Base-by-base conservation (phyloP, 2,113 vertebrate genomes). In the Epinephelus moara region DNA sequence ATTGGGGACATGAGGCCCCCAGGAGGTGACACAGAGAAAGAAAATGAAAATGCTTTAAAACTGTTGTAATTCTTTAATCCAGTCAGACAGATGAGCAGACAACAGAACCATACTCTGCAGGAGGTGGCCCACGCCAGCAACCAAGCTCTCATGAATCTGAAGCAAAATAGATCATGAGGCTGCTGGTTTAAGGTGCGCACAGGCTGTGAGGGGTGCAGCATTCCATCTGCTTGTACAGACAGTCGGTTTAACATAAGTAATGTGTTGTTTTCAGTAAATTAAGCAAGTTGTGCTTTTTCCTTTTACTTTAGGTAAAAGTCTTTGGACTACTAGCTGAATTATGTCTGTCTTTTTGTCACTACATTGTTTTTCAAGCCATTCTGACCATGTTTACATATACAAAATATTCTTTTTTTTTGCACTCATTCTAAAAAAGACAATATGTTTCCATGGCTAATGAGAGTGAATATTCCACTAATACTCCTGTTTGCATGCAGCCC, bases 11-110 rank as follows among this genome's bases (percentile, higher is more conserved):
- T 5, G 2, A 68, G 67, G 27, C 23, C 42, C 53, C 71, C 55
- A 49, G 63, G 61, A 80, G 61, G 75, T 70, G 66, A 82, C 27
- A 30, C 37, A 68, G 52, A 62, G 61, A 61, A 56, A 45, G 57
- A 70, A 40, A 61, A 23, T 10, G 12, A 76, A 75, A 76, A 60
- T 47, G 47, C 77, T 78, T 53, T 84, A 49, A 84, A 85, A 74
- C 25, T 61, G 23, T 78, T 50, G 67, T 64, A 49, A 73, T 42
- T 71, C 42, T 11, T 33, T 78, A 60, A 82, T 78, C 23, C 40
- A 76, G 52, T 77, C 55, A 49, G 60, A 50, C 18, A 72, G 61
- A 77, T 47, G n/a, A 81, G 45, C 2, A 0, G 6, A 62, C 68
- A 45, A 30, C 60, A 55, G 70, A 55, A 60, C 45, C 15, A 49